Conservation (phyloP, 2,797 vertebrate species). For the Protonibea diacanthus region DNA sequence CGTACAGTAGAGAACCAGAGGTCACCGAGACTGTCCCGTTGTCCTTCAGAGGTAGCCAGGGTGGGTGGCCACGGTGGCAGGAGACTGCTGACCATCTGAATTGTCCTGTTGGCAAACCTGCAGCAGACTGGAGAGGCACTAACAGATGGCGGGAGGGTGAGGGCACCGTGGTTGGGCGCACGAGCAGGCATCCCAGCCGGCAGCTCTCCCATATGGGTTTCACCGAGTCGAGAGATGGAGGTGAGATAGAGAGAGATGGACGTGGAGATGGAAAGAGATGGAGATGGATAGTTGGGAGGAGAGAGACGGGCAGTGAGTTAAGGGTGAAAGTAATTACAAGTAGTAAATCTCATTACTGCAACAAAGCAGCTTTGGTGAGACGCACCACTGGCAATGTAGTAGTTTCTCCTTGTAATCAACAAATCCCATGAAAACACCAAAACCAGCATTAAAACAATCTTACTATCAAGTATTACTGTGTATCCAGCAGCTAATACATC, state of each 20-base stretch:
- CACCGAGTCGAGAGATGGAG: constrained; percentile 62
- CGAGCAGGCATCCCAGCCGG: constrained; percentile 85
- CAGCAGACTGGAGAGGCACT: constrained; percentile 79
- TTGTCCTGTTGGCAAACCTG: constrained; percentile 82
- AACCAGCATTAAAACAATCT: neutral
- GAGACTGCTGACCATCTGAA: constrained; percentile 87
- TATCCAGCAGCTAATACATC: neutral
- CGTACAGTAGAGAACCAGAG: constrained; percentile 67
- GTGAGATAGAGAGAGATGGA: constrained; percentile 3
- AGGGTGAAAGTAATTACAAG: neutral
- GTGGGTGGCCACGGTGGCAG: constrained; percentile 76
- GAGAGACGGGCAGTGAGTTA: neutral
- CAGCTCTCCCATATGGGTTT: constrained; percentile 87
- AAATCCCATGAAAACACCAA: neutral
- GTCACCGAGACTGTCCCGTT: constrained; percentile 78
- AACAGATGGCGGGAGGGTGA: constrained; percentile 88
- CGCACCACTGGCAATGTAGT: neutral
- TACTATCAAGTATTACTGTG: neutral
- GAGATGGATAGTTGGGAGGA: neutral
- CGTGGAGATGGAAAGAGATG: constrained; percentile 17
- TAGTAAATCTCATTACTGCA: neutral
- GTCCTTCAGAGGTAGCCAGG: constrained; percentile 83
- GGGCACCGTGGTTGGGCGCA: constrained; percentile 84
- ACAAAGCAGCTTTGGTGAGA: neutral
- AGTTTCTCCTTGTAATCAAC: neutral